Evolutionary conservation across 2,113 vertebrate genomes (phyloP).

Genomic region (Oxyura jamaicensis): DNA sequence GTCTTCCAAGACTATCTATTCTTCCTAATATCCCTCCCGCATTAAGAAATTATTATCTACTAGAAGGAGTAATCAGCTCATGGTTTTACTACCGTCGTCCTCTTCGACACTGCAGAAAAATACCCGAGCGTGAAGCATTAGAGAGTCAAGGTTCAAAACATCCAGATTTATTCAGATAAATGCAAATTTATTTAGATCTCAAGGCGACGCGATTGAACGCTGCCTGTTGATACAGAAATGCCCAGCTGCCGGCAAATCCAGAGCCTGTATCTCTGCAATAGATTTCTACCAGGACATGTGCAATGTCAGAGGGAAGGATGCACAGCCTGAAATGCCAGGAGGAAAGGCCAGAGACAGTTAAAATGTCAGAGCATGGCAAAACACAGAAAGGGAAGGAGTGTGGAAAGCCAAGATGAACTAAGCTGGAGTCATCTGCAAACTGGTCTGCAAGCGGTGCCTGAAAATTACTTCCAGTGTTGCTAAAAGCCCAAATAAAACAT

Average conservation of each 20-base stretch:
- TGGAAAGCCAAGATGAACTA: neutral
- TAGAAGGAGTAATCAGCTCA: constrained; percentile 41
- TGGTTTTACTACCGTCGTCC: constrained; percentile 21
- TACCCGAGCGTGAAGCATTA: neutral
- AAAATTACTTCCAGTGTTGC: neutral
- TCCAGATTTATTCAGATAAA: neutral
- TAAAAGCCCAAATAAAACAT: neutral
- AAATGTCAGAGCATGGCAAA: neutral
- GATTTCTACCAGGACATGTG: neutral
- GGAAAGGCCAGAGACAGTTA: neutral
- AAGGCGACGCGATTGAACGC: neutral
- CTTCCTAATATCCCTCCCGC: constrained; percentile 39
- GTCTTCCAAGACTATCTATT: constrained; percentile 10
- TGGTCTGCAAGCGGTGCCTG: neutral
- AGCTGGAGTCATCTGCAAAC: neutral
- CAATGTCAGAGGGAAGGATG: neutral
- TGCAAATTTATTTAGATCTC: neutral
- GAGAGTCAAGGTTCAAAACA: constrained; percentile 40
- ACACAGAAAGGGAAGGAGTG: neutral
- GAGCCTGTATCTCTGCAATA: neutral
- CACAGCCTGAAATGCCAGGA: neutral
- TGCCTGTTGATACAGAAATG: neutral
- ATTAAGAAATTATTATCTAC: constrained; percentile 37
- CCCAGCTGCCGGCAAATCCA: neutral
- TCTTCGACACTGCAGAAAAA: neutral